Conservation (phyloP, 2,888 invertebrate genomes). For the Allygus modestus region DNA sequence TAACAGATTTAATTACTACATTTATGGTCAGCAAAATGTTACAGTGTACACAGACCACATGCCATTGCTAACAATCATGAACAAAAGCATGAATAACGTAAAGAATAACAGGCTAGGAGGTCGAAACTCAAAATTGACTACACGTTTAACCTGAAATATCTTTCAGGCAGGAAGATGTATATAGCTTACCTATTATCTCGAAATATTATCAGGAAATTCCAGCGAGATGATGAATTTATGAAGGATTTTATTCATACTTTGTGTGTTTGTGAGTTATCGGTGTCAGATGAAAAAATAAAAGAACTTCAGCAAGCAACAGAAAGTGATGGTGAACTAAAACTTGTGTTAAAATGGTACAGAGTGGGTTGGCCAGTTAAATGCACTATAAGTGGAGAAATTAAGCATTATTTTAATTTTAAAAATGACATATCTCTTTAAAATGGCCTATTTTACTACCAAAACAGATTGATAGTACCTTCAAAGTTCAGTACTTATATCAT, state of each 20-base stretch:
- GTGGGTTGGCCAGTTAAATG: too few relatives aligned
- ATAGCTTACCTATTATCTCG: constrained; percentile 67
- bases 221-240: constrained; percentile 17
- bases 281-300: constrained; percentile 10
- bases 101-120: constrained; percentile 60
- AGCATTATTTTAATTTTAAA: too few relatives aligned
- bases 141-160: constrained; percentile 65
- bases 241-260: constrained; percentile 26
- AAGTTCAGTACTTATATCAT: too few relatives aligned
- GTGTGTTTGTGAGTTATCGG: constrained; percentile 1
- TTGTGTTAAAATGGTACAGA: too few relatives aligned
- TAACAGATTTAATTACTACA: constrained; percentile 72
- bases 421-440: too few relatives aligned
- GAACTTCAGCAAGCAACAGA: constrained; percentile 8
- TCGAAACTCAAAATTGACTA: constrained; percentile 56
- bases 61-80: constrained; percentile 61
- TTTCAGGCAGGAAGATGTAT: constrained; percentile 69
- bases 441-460: too few relatives aligned
- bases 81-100: constrained; percentile 62
- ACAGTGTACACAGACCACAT: constrained; percentile 61
- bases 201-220: neutral
- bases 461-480: too few relatives aligned
- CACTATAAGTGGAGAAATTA: too few relatives aligned
- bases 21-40: constrained; percentile 62
- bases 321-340: too few relatives aligned